phyloP scores from a whole-genome alignment of 2,888 invertebrate genomes.

The Rhagonycha fulva region DNA sequence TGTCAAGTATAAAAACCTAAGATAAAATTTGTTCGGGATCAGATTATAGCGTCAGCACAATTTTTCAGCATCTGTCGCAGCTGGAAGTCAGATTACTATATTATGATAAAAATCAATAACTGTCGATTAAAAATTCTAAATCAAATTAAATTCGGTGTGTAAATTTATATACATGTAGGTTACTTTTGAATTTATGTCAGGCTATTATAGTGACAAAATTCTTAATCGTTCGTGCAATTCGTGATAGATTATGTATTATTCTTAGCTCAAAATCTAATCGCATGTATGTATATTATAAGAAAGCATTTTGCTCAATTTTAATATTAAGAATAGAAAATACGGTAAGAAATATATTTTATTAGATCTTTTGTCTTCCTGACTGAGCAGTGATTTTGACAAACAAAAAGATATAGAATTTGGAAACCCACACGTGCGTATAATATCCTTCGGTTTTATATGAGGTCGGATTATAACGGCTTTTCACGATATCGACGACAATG shows the following conservation, averaged over 20 bases:
- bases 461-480: conserved; percentile 21
- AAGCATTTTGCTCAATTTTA: not conserved
- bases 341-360: conserved; percentile 18
- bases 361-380: conserved; percentile 14
- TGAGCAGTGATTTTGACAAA: conserved; percentile 12
- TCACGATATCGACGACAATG: conserved; percentile 25
- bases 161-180: not conserved
- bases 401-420: conserved; percentile 23
- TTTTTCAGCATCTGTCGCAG: not conserved
- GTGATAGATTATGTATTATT: not conserved
- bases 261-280: no score
- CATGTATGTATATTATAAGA: not conserved
- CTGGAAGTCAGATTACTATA: not conserved
- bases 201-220: not conserved
- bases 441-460: conserved; percentile 30
- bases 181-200: not conserved
- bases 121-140: not conserved
- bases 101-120: not conserved
- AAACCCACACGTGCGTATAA: conserved; percentile 31
- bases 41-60: not conserved
- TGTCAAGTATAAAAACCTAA: not conserved
- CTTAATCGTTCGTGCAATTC: not conserved
- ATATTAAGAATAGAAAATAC: not conserved
- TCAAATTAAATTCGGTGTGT: not conserved
- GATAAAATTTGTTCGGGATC: not conserved